Conservation (phyloP, 2,113 vertebrate species). For the Scophthalmus maximus region DNA sequence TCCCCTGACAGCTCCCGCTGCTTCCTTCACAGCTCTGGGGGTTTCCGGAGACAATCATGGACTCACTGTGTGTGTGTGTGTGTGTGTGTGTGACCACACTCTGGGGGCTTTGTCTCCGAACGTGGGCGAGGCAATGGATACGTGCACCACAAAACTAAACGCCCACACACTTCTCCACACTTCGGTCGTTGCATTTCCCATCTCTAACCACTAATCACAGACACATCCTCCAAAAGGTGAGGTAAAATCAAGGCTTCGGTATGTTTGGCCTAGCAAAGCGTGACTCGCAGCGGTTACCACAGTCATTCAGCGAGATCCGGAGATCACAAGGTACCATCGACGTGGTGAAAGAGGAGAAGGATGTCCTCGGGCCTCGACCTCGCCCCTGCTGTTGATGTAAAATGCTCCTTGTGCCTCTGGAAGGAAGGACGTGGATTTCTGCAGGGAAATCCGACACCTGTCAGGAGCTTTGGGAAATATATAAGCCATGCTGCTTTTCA, state of each 20-base stretch:
- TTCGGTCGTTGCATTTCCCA: constrained; percentile 25
- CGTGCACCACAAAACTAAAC: constrained; percentile 18
- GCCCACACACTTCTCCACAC: constrained; percentile 23
- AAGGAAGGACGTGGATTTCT: constrained; percentile 28
- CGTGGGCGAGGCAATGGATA: constrained; percentile 16
- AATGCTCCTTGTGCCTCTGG: constrained; percentile 7
- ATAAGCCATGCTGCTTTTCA: neutral
- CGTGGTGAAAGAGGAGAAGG: constrained; percentile 49
- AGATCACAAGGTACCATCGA: constrained; percentile 48
- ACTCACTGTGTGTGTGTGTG: constrained; percentile 10
- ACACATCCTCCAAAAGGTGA: constrained; percentile 43
- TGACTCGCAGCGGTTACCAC: constrained; percentile 43
- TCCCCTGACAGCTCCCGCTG: constrained; percentile 53
- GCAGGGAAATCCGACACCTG: neutral
- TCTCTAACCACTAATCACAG: constrained; percentile 32
- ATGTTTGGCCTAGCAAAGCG: neutral
- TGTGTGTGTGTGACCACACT: constrained; percentile 37
- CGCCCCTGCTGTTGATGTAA: constrained; percentile 8
- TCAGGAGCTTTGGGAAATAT: neutral
- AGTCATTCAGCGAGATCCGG: constrained; percentile 40
- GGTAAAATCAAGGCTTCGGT: constrained; percentile 32
- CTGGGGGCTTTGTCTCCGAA: constrained; percentile 1
- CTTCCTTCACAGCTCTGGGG: constrained; percentile 24
- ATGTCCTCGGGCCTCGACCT: constrained; percentile 43
- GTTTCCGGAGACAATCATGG: constrained; percentile 26